These are phyloP conservation scores for Pangasius mekongensis DNA, from an alignment of 2,797 vertebrate genomes.

Conservation along the genomic window DNA sequence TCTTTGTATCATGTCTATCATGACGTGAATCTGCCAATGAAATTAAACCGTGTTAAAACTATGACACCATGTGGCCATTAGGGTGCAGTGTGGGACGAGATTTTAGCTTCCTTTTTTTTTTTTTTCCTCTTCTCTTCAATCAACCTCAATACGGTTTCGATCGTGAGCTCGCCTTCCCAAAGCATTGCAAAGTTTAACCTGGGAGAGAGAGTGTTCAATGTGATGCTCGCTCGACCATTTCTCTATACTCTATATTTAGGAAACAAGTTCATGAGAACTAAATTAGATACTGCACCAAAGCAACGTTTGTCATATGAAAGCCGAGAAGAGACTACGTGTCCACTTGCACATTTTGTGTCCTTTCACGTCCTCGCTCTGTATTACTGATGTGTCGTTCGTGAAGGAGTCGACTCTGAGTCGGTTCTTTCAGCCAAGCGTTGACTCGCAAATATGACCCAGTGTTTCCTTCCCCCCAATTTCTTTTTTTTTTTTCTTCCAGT, in stretches of 20 bases:
- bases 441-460: not conserved
- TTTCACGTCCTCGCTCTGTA: not conserved
- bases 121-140: not conserved
- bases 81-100: conserved; percentile 5
- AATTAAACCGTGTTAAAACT: not conserved
- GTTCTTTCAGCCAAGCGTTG: not conserved
- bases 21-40: not conserved
- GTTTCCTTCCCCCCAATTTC: not conserved
- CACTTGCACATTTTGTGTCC: not conserved
- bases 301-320: not conserved
- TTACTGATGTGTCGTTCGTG: not conserved
- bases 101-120: not conserved
- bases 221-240: not conserved
- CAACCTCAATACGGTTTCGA: not conserved
- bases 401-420: not conserved
- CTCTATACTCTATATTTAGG: not conserved
- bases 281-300: not conserved
- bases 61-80: conserved; percentile 6
- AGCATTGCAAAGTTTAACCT: not conserved
- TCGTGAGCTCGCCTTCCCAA: not conserved
- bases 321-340: not conserved
- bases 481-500: not conserved
- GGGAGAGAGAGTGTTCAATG: not conserved
- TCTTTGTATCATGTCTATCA: not conserved
- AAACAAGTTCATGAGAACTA: not conserved